phyloP scores from a whole-genome alignment of 1,140 invertebrate genomes.

The Scaptomyza graminum region DNA sequence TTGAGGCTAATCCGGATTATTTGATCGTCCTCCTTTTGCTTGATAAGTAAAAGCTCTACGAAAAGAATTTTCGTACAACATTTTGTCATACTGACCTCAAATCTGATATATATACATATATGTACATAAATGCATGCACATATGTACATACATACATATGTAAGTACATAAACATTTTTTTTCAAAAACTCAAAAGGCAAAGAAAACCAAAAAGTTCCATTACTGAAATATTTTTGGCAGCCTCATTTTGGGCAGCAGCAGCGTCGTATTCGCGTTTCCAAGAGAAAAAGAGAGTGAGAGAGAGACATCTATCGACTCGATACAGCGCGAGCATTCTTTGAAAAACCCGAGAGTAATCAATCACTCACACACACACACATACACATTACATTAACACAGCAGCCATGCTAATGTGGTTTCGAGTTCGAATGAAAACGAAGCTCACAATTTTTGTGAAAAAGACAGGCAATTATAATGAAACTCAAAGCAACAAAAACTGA shows the following conservation, averaged over 20 bases:
- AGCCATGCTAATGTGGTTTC: slow-evolving; percentile 61
- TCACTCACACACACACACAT: slow-evolving; percentile 47
- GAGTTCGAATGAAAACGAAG: slow-evolving; percentile 75
- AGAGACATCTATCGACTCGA: slow-evolving; percentile 13
- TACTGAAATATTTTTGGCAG: slow-evolving; percentile 77
- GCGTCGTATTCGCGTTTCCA: slow-evolving; percentile 15
- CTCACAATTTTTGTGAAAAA: slow-evolving; percentile 52
- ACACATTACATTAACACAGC: slow-evolving; percentile 13
- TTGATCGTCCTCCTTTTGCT: slow-evolving; percentile 45
- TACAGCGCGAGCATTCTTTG: slow-evolving; percentile 60
- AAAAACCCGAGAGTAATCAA: slow-evolving; percentile 65
- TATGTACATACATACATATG: slow-evolving; percentile 6
- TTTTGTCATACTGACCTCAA: slow-evolving; percentile 50
- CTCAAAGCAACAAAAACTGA: slow-evolving; percentile 45
- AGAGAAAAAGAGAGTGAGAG: neutral
- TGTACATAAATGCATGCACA: slow-evolving; percentile 16
- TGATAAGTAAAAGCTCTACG: slow-evolving; percentile 35
- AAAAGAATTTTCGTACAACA: slow-evolving; percentile 41
- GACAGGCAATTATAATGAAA: slow-evolving; percentile 52
- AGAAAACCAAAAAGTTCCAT: slow-evolving; percentile 79
- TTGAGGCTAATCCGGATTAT: slow-evolving; percentile 20
- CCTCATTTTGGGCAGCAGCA: slow-evolving; percentile 57
- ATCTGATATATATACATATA: slow-evolving; percentile 20
- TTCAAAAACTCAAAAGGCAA: slow-evolving; percentile 60
- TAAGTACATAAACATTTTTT: slow-evolving; percentile 34